Evolutionary conservation across 1,140 invertebrate species (phyloP), one percentile per base, ranked within the genome.

Genomic region (Capitella teleta): DNA sequence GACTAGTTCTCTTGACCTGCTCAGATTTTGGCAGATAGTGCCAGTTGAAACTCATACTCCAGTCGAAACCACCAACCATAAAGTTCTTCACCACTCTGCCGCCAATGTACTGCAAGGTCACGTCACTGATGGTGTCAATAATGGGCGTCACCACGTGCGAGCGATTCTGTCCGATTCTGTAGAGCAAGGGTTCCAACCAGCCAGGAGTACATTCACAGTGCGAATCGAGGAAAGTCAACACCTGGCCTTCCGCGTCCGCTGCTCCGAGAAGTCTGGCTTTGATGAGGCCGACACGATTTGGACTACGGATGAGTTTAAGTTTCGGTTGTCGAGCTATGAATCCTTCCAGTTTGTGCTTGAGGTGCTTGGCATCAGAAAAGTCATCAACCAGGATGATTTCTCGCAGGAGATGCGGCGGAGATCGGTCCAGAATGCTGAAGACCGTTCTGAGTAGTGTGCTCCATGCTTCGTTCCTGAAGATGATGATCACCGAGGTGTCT

Each of bases 401-500:
- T 62, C 86, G 84, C 19, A 96, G 75, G n/a, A 94, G 70, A 0
- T 83, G 76, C 46, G 77, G 73, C 0, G 91, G 92, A 4, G 91
- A 95, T 24, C 90, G 76, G 71, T 92, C 91, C 51, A 96, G 95
- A 16, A 90, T 90, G 65, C 89, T 94, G 85, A 90, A 91, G 14
- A 96, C 85, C 1, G 91, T 96, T 41, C 92, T 77, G 24, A 96
- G 75, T 3, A 97, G 73, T 0, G 92, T 97, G n/a, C 86, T 85
- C 91, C 91, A 96, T 0, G 92, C 92, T 71, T 96, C 92, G 68
- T 97, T 97, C 73, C 96, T 92, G 74, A 96, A 96, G 30, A 96
- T 92, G 58, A 96, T 92, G 18, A 96, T 88, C 59, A 96, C 87
- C 63, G 85, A 89, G 16, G 91, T 94, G 19, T 61, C 61, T 30